Evolutionary conservation across 1,140 invertebrate genomes (phyloP).

Genomic region (Papilio polyxenes): DNA sequence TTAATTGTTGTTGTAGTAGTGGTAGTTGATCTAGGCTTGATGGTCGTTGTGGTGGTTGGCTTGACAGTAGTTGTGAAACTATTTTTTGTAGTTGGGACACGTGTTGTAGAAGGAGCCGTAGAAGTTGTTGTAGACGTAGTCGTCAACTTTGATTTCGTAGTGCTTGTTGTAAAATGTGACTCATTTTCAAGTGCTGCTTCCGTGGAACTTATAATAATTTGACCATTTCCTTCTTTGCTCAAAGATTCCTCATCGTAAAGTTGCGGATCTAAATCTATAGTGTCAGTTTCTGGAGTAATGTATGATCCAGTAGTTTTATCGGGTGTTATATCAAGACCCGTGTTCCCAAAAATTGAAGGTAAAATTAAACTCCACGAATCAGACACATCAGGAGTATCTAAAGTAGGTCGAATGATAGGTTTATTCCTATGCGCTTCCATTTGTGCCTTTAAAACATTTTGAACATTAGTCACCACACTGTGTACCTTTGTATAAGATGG

Average conservation of each 20-base stretch:
- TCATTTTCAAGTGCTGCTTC: conserved; percentile 45
- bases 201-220: conserved; percentile 52
- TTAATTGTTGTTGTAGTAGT: conserved; percentile 14
- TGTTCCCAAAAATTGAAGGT: conserved; percentile 87
- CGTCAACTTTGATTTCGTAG: conserved; percentile 25
- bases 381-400: conserved; percentile 86
- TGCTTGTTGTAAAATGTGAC: conserved; percentile 37
- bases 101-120: conserved; percentile 43
- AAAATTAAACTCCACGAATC: conserved; percentile 90
- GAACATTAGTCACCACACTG: conserved; percentile 89
- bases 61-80: conserved; percentile 46
- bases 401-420: conserved; percentile 79
- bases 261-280: conserved; percentile 70
- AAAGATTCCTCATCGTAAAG: conserved; percentile 57
- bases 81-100: conserved; percentile 42
- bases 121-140: conserved; percentile 39
- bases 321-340: conserved; percentile 83
- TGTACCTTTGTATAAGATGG: conserved; percentile 86
- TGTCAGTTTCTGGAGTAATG: conserved; percentile 82
- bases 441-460: conserved; percentile 89
- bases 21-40: background rate
- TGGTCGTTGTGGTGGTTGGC: conserved; percentile 44
- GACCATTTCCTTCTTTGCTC: conserved; percentile 65
- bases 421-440: conserved; percentile 85
- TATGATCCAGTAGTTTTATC: conserved; percentile 79